These are phyloP conservation scores for Electrona antarctica DNA, from an alignment of 2,113 vertebrate genomes.

Conservation along the genomic window DNA sequence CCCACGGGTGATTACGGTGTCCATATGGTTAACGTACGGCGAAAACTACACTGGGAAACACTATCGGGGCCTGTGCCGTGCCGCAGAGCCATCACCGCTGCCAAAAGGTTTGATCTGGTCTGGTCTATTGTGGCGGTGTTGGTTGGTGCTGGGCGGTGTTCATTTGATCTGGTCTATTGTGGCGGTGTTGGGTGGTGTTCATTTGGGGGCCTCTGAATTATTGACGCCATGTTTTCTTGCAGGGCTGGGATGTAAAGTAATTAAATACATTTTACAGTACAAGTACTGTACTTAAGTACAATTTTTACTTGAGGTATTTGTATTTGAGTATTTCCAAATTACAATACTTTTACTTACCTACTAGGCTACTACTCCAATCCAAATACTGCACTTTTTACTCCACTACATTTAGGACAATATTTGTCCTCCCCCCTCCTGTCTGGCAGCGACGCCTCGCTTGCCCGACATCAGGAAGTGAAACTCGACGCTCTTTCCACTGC, in stretches of 20 bases:
- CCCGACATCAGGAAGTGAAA: conserved; percentile 80
- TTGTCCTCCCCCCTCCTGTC: no score
- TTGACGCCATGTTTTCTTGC: conserved; percentile 83
- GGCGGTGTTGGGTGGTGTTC: conserved; percentile 69
- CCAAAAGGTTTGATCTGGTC: conserved; percentile 78
- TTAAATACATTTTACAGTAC: no score
- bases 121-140: conserved; percentile 47
- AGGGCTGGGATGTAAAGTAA: conserved; percentile 56
- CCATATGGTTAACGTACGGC: conserved; percentile 83
- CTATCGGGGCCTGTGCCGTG: conserved; percentile 60
- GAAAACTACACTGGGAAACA: conserved; percentile 69
- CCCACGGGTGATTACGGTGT: conserved; percentile 79
- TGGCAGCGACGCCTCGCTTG: no score
- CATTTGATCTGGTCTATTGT: conserved; percentile 70
- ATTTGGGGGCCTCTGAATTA: conserved; percentile 82
- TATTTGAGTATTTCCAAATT: no score
- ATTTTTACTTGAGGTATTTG: no score
- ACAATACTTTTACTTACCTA: no score
- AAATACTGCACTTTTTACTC: no score
- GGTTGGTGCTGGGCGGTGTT: neutral
- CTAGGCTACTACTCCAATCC: no score
- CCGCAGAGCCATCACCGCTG: conserved; percentile 42
- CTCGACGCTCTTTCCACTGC: conserved; percentile 78
- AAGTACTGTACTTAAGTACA: no score
- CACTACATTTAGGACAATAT: no score